Conservation (phyloP, 2,113 vertebrate species). For the Stegostoma tigrinum region DNA sequence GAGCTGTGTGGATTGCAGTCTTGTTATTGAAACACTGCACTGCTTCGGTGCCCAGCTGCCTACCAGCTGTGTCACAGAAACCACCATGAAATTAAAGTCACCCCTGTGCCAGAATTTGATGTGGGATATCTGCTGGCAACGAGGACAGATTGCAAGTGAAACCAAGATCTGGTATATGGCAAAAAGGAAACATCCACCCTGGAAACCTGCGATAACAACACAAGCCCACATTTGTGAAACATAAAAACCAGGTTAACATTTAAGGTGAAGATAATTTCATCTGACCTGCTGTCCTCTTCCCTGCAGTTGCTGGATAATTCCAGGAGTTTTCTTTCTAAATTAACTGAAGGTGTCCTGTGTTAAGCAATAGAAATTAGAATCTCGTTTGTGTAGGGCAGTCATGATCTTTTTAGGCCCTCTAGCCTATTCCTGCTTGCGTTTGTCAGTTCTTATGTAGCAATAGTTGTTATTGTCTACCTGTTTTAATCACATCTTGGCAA, state of each 20-base stretch:
- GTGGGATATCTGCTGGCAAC: neutral
- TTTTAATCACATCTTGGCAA: neutral
- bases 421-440: too few species aligned
- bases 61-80: neutral
- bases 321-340: neutral
- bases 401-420: neutral
- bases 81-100: neutral
- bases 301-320: neutral
- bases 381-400: neutral
- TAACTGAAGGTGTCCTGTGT: neutral
- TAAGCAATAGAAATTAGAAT: neutral
- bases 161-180: neutral
- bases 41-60: neutral
- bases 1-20: neutral
- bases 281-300: neutral
- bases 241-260: neutral
- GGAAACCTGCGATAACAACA: neutral
- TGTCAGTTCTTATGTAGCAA: neutral
- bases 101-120: neutral
- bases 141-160: neutral
- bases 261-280: neutral
- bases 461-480: neutral
- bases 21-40: neutral
- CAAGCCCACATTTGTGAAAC: neutral
- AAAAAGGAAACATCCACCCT: neutral